Conservation (phyloP, 2,888 invertebrate genomes). For the Eumerus sabulonum region DNA sequence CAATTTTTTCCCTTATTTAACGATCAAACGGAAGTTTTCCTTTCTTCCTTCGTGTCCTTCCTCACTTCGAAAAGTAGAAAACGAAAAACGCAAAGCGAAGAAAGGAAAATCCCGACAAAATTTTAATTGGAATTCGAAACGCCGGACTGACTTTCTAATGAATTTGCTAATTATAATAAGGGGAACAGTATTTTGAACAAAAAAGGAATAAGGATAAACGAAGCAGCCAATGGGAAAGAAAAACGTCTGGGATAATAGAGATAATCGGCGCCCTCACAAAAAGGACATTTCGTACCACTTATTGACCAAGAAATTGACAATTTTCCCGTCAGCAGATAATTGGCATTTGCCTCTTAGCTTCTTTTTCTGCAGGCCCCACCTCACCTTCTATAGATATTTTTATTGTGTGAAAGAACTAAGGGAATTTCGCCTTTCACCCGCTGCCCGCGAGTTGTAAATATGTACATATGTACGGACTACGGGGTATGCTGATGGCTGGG, state of each 20-base stretch:
- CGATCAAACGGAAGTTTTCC: constrained; percentile 50
- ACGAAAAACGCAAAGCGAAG: background rate
- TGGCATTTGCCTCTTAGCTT: constrained; percentile 32
- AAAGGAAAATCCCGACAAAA: constrained; percentile 19
- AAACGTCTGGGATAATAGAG: constrained; percentile 58
- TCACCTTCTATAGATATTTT: background rate
- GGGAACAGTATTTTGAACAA: constrained; percentile 46
- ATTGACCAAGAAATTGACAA: constrained; percentile 65
- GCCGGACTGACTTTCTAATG: constrained; percentile 69
- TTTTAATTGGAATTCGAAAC: constrained; percentile 69
- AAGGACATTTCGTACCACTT: constrained; percentile 41
- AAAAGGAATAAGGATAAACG: background rate
- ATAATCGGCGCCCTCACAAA: constrained; percentile 52
- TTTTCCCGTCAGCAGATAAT: constrained; percentile 58
- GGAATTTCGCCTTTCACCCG: constrained; percentile 40
- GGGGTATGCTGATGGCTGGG: constrained; percentile 1
- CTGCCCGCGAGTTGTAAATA: constrained; percentile 34
- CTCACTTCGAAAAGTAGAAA: background rate
- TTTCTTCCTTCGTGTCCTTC: no score
- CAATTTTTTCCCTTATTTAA: constrained; percentile 64
- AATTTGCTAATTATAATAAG: constrained; percentile 70
- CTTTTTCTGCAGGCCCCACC: background rate
- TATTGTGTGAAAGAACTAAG: constrained; percentile 9
- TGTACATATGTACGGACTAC: background rate
- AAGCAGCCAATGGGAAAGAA: background rate